Percentiles rank a stretch among this genome's conserved stretches.
These are phyloP conservation scores for Augochlorella aurata DNA, from an alignment of 2,888 invertebrate genomes.

Conservation along the genomic window DNA sequence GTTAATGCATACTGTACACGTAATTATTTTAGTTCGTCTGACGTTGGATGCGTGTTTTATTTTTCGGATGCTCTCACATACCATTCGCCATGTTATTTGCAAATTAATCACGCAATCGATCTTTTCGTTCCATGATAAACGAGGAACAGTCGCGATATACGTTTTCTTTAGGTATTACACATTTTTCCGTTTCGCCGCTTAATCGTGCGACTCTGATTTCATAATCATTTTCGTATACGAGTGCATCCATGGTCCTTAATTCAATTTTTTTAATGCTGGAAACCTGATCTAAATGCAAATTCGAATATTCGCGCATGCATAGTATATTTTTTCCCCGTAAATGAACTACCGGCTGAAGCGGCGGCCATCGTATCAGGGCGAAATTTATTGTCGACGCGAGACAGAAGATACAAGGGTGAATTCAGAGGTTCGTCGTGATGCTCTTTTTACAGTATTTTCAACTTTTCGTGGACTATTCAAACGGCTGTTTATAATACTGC, in stretches of 20 bases:
- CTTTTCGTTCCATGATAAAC: background rate
- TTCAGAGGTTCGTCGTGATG: background rate
- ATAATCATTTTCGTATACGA: slow-evolving; percentile 15
- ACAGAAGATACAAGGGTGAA: slow-evolving; percentile 8
- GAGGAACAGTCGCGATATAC: background rate
- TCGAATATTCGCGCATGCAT: slow-evolving; percentile 19
- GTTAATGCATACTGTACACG: background rate
- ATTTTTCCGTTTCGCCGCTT: slow-evolving; percentile 1
- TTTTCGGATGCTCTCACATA: background rate
- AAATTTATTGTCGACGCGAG: slow-evolving; percentile 17
- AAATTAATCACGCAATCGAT: background rate
- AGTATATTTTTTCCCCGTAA: slow-evolving; percentile 24
- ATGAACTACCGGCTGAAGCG: slow-evolving; percentile 18
- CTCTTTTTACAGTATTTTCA: background rate
- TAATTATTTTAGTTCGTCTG: background rate
- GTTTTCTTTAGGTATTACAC: background rate
- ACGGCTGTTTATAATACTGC: slow-evolving; percentile 20
- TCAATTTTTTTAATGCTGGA: slow-evolving; percentile 28
- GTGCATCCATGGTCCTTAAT: slow-evolving; percentile 16
- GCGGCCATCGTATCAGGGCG: slow-evolving; percentile 1
- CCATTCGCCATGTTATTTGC: background rate
- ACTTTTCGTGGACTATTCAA: slow-evolving; percentile 9
- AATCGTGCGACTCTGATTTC: slow-evolving; percentile 22
- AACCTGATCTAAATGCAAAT: slow-evolving; percentile 39
- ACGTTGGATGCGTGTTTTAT: background rate